A percentile compares a stretch with the other conserved stretches of the same genome.
These are phyloP conservation scores for Agrotis exclamationis DNA, from an alignment of 2,888 invertebrate species.

Conservation along the genomic window DNA sequence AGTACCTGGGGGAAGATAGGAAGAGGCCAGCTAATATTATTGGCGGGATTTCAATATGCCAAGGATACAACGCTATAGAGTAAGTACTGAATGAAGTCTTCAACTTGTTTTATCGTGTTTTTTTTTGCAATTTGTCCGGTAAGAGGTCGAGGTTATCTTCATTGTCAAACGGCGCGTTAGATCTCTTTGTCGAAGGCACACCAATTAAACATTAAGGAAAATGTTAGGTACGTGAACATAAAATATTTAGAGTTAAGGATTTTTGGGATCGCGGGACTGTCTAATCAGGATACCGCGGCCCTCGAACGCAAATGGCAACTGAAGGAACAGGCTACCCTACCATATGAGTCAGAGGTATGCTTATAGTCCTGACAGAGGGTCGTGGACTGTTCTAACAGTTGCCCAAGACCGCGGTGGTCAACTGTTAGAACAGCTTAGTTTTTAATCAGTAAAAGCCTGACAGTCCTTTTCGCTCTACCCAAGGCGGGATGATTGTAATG, in stretches of 20 bases:
- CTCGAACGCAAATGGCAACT: too few species aligned
- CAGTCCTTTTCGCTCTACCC: too few species aligned
- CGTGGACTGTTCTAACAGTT: too few species aligned
- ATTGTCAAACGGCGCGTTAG: conserved; percentile 21
- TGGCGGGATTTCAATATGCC: conserved; percentile 98
- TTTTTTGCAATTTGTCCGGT: conserved; percentile 23
- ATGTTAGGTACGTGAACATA: conserved; percentile 12
- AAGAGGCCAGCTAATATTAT: conserved; percentile 93
- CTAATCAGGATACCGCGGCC: too few species aligned
- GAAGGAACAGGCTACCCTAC: too few species aligned
- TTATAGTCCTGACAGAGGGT: too few species aligned
- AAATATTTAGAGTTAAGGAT: conserved; percentile 1
- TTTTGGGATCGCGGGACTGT: too few species aligned
- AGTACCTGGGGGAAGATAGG: conserved; percentile 96
- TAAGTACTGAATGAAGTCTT: conserved; percentile 88
- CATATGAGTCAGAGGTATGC: too few species aligned
- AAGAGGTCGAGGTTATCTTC: conserved; percentile 58
- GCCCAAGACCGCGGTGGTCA: too few species aligned
- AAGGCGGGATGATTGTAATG: too few species aligned
- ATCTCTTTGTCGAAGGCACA: conserved; percentile 21
- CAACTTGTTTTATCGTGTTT: conserved; percentile 27
- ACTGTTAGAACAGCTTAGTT: too few species aligned
- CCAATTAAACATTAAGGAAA: conserved; percentile 14
- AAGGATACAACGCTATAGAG: conserved; percentile 98
- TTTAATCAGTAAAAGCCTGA: too few species aligned